Conservation (phyloP, 2,888 invertebrate species). For the Halocaridina rubra region DNA sequence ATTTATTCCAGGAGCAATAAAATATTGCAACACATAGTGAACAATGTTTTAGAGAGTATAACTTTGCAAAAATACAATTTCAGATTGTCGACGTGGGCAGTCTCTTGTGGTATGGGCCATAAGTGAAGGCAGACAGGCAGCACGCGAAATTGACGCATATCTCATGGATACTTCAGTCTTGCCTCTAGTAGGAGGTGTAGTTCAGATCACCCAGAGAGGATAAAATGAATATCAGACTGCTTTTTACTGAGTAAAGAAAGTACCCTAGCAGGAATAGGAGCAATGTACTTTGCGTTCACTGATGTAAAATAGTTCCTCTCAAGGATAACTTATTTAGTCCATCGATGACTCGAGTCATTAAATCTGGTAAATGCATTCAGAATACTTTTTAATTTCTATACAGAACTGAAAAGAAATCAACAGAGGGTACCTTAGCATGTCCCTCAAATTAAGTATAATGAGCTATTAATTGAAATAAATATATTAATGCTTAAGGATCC, state of each 20-base stretch:
- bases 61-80: conserved; percentile 64
- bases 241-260: not conserved
- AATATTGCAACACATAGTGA: no score
- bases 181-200: conserved; percentile 92
- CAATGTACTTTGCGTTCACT: no score
- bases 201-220: conserved; percentile 65
- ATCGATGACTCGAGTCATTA: not conserved
- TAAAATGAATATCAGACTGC: conserved; percentile 4
- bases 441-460: no score
- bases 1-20: no score
- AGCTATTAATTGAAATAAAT: no score
- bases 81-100: conserved; percentile 98
- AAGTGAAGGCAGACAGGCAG: conserved; percentile 97
- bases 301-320: not conserved
- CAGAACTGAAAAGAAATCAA: no score
- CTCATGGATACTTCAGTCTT: conserved; percentile 80
- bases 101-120: conserved; percentile 99
- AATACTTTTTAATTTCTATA: not conserved
- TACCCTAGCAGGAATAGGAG: not conserved
- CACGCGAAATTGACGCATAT: conserved; percentile 89
- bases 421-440: no score
- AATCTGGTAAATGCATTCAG: not conserved
- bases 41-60: no score
- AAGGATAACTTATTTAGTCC: not conserved
- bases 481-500: no score